Evolutionary conservation across 1,140 invertebrate genomes (phyloP).

Genomic region (Microplitis mediator): DNA sequence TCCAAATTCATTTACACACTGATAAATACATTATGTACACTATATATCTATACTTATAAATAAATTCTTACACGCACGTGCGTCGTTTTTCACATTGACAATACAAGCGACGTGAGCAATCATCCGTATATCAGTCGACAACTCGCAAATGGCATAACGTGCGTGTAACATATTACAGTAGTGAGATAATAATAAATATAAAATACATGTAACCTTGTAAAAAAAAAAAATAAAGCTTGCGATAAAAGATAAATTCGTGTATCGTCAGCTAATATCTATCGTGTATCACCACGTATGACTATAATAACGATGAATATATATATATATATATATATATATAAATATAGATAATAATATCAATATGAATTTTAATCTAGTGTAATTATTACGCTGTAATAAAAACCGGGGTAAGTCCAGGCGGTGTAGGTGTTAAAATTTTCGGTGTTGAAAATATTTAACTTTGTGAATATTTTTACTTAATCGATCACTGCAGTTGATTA

Average conservation of each 20-base stretch:
- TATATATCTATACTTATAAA: too few species aligned
- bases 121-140: constrained; percentile 5
- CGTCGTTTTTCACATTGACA: constrained; percentile 19
- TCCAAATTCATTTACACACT: constrained; percentile 18
- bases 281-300: constrained; percentile 19
- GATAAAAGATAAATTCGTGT: constrained; percentile 40
- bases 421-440: too few species aligned
- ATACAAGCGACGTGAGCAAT: constrained; percentile 35
- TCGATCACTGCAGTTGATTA: too few species aligned
- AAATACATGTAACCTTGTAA: constrained; percentile 10
- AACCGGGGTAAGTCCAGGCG: too few species aligned
- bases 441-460: too few species aligned
- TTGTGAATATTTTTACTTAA: too few species aligned
- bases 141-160: constrained; percentile 30
- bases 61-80: constrained; percentile 22
- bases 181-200: constrained; percentile 35
- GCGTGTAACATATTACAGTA: not conserved
- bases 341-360: not conserved
- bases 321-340: not conserved
- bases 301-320: constrained; percentile 10
- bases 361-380: not conserved
- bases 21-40: not conserved
- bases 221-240: constrained; percentile 22
- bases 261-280: constrained; percentile 44
- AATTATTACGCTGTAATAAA: too few species aligned